Base-by-base conservation (phyloP, 2,888 invertebrate species). In the Oxycera nigricornis region DNA sequence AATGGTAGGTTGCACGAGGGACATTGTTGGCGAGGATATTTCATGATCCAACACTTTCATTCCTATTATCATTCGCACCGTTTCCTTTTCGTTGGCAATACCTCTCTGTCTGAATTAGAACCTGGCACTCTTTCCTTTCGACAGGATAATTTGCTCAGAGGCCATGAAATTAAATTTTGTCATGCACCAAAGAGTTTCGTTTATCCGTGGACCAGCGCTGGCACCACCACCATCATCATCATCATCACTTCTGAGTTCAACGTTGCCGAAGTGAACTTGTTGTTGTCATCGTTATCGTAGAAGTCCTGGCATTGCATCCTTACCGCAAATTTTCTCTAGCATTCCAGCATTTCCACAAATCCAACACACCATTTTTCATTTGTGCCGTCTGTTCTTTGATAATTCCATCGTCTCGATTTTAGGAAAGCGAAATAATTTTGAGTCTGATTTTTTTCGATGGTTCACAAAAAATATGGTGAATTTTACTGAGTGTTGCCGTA, bases 161-260 rank as follows among this genome's bases (percentile, higher is more conserved):
- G 65, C 75, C 75, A 75, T 75, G 75, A 75, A 75, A 75, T 75
- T 75, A 75, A 75, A 75, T 73, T 75, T 68, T 75, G 46, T 65
- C 75, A 75, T 73, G 73, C 75, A 75, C 74, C 72, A 75, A 74
- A 75, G 72, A 75, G 70, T 73, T 62, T 73, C 73, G 73, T 67
- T 73, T 65, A 73, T 52, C 35, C 65, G 67, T 73, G 14, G 35
- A n/a, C n/a, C n/a, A n/a, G n/a, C 65, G 26, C 31, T 73, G 17
- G 50, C 39, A n/a, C 14, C 26, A 9, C 28, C 30, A 14, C 14
- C 26, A 6, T 41, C 67, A 39, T 41, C 50, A 11, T 22, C 20
- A 61, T 2, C 30, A 35, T 14, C 31, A 61, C n/a, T 24, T n/a
- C n/a, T n/a, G n/a, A n/a, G n/a, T n/a, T n/a, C n/a, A n/a, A n/a